Percentiles rank a stretch among this genome's conserved stretches.
phyloP scores from a whole-genome alignment of 2,797 vertebrate species.

The Brachyrhaphis roseni region DNA sequence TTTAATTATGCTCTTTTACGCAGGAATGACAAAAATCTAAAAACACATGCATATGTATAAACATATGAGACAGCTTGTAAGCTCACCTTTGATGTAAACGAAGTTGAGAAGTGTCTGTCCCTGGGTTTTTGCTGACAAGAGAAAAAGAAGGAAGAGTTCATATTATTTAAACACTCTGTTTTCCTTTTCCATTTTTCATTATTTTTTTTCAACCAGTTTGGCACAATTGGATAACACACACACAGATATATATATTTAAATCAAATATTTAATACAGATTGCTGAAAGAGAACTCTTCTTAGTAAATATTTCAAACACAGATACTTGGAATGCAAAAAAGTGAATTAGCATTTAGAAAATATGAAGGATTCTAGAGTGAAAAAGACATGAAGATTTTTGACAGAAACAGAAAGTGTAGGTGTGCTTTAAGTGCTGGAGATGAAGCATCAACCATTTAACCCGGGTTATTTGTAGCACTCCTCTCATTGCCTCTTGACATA shows the following conservation, averaged over 20 bases:
- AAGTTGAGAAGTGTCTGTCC: constrained; percentile 22
- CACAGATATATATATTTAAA: neutral
- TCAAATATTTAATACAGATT: neutral
- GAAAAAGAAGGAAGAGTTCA: constrained; percentile 11
- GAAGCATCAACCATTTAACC: constrained; percentile 24
- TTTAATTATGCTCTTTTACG: neutral
- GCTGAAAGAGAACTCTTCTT: neutral
- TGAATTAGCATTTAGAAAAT: constrained; percentile 31
- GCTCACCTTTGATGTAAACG: constrained; percentile 50
- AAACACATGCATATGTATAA: neutral
- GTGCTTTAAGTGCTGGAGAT: constrained; percentile 1
- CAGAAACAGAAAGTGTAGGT: constrained; percentile 1
- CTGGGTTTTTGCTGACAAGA: constrained; percentile 43
- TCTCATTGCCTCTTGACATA: constrained; percentile 37
- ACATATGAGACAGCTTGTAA: constrained; percentile 1
- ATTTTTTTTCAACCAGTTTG: neutral
- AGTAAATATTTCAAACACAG: constrained; percentile 3
- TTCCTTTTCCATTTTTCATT: neutral
- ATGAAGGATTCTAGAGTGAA: neutral
- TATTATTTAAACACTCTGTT: constrained; percentile 4
- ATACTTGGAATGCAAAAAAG: neutral
- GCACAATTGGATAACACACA: too few relatives aligned
- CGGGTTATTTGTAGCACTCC: constrained; percentile 35
- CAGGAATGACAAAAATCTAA: neutral
- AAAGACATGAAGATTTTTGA: constrained; percentile 31